Evolutionary conservation across 35 echinoderm and acorn worm species (phyloP), one percentile per base, ranked within the genome.

Genomic region (Ophioderma brevispina): DNA sequence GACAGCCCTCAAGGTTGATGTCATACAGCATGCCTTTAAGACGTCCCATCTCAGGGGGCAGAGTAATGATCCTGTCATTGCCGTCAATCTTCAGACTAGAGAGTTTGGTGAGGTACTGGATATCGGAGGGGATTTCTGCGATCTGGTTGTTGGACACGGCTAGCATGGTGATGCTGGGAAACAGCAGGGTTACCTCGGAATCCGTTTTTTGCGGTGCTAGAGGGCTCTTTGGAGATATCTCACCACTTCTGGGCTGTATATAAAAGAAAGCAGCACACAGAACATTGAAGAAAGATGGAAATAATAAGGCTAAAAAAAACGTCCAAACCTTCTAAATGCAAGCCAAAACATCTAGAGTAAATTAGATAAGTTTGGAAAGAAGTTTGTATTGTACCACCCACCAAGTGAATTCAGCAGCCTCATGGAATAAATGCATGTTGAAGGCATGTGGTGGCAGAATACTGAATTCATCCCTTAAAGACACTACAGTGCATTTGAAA

Each of bases 1-100:
- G 81, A 79, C 97, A 99, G 4, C 97, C 97, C 32, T 99, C 91
- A 39, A 86, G 59, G 56, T 95, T 94, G 33, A 99, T 76, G 78
- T 99, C 91, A 43, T 95, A 90, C 13, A 99, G 84, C 15, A 97
- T 79, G 64, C 88, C 86, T 64, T 88, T 92, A 3, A 95, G 87
- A 13, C 97, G 87, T 32, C 97, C 97, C 84, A 99, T 91, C 91
- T 99, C 97, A 17, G 97, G 97, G 13, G 97, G 97, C 31, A 99
- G 76, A 30, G 83, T 94, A 13, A 79, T 87, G 56, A 99, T 95
- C 59, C 90, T 85, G 6, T 83, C 63, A 75, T 99, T 99, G 15
- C 94, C 91, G 50, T 95, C 91, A 0, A 94, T 80, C 86, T 94
- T 94, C 5, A 98, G 86, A 82, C 92, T 98, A 42, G 91, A 92